Base-by-base conservation (phyloP, 2,888 invertebrate species). In the Thera obeliscata region DNA sequence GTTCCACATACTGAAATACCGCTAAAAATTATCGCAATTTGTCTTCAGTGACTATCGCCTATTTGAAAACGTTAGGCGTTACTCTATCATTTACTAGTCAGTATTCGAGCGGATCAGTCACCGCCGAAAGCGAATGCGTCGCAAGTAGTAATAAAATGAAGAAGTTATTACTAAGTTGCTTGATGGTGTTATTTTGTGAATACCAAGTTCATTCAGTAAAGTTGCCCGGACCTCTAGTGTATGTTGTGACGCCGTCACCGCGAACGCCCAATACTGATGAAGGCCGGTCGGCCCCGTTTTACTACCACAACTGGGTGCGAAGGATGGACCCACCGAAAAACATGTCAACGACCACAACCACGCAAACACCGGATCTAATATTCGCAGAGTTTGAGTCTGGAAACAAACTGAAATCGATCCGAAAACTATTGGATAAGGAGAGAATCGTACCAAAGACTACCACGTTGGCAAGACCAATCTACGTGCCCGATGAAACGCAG, bases 21-120 rank as follows among this genome's bases (percentile, higher is more conserved):
- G 93, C 89, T 88, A 92, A 80, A 81, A 93, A 93, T 93, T 93
- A 93, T 86, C 92, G 82, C 85, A 86, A 85, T 83, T 91, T 90
- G 80, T 80, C 86, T 83, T 82, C 76, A 72, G 70, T 66, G 68
- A 68, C 61, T 63, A 64, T 80, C 77, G 76, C 69, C 69, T 76
- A 80, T 80, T 82, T 79, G 77, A 79, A 84, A 84, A 82, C 82
- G 81, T 80, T 80, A 72, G 76, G 72, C 69, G 62, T 75, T 78
- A 79, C 74, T 72, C 70, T 80, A 71, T 81, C 89, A 91, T 90
- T 90, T 84, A 82, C 76, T 78, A 83, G 84, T 84, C 83, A 82
- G 87, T 81, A 69, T 75, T 82, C 81, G 85, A 77, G 75, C 74
- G 65, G 82, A 80, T 64, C 86, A 82, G 85, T 81, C 84, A 86